phyloP scores from a whole-genome alignment of 2,113 vertebrate genomes.

The Myotis davidii region DNA sequence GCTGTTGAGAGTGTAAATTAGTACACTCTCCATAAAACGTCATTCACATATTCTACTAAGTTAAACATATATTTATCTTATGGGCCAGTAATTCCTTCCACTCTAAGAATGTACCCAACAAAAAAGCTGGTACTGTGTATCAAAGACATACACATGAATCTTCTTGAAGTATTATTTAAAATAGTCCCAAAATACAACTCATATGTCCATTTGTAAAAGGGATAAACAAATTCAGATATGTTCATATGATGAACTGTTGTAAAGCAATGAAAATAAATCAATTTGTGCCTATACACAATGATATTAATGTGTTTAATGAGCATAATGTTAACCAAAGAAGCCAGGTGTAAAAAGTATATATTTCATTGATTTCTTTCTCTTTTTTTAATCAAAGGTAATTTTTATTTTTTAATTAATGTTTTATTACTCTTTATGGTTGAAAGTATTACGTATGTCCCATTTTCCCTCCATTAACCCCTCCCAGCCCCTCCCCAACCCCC shows the following conservation, averaged over 20 bases:
- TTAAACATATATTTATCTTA: background rate
- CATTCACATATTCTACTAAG: background rate
- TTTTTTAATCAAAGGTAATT: too few species aligned
- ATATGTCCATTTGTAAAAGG: background rate
- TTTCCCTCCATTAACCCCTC: too few species aligned
- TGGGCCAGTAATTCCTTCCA: background rate
- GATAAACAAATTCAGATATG: background rate
- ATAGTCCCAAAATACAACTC: background rate
- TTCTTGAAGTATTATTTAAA: background rate
- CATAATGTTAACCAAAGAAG: background rate
- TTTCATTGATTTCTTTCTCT: too few species aligned
- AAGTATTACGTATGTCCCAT: too few species aligned
- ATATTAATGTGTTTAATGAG: background rate
- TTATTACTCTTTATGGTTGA: too few species aligned
- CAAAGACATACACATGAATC: background rate
- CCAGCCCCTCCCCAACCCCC: too few species aligned
- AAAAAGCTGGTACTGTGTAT: background rate
- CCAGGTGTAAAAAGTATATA: background rate
- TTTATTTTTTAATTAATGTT: too few species aligned
- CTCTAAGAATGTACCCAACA: background rate
- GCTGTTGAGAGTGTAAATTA: background rate
- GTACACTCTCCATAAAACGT: background rate
- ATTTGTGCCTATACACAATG: background rate
- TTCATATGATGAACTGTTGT: background rate
- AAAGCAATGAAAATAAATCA: conserved; percentile 31